phyloP scores from a whole-genome alignment of 1,140 invertebrate genomes.

The Macrobrachium rosenbergii region DNA sequence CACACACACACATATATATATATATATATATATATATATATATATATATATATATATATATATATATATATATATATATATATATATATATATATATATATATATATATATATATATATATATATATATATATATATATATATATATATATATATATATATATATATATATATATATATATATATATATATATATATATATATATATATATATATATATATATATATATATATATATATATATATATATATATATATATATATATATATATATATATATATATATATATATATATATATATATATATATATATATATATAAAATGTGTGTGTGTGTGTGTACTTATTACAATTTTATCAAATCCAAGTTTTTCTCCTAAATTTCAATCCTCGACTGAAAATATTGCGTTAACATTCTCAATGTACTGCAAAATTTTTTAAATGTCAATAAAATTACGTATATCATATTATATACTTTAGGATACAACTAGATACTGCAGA shows the following conservation, averaged over 20 bases:
- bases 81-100: constrained; percentile 4
- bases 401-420: too few relatives aligned
- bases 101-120: background rate
- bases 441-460: too few relatives aligned
- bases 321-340: background rate
- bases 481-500: too few relatives aligned
- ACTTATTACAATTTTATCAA: too few relatives aligned
- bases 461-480: too few relatives aligned
- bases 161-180: background rate
- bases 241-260: too few relatives aligned
- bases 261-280: too few relatives aligned
- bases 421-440: too few relatives aligned
- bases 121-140: background rate
- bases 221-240: background rate
- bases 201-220: background rate
- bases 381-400: too few relatives aligned
- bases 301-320: too few relatives aligned
- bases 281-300: too few relatives aligned
- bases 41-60: constrained; percentile 3
- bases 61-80: background rate
- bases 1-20: constrained; percentile 6
- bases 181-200: constrained; percentile 1
- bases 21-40: background rate
- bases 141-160: background rate
- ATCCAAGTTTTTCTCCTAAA: too few relatives aligned